Base-by-base conservation (phyloP, 2,113 vertebrate species). In the Lophius piscatorius region DNA sequence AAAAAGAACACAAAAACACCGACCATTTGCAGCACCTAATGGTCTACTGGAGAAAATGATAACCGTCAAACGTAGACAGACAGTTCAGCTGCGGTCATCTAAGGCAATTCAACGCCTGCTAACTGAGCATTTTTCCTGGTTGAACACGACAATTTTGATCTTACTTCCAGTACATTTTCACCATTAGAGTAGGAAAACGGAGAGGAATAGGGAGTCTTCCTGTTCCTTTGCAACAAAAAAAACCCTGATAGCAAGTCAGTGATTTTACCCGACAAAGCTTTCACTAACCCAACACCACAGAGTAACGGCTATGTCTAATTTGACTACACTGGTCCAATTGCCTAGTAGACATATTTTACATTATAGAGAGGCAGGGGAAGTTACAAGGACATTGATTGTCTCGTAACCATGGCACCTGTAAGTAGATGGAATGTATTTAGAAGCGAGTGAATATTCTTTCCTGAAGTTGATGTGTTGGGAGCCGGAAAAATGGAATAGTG, bases 111-210 rank as follows among this genome's bases (percentile, higher is more conserved):
- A 72, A 21, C 63, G 63, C 47, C 64, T 60, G 59, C 54, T 63
- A 20, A 31, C 48, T 18, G 60, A 47, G 20, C 16, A 41, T 62
- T 66, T 41, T 58, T 36, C 36, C 47, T 18, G 14, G 16, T 39
- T 17, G 45, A 52, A 39, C 34, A 21, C 28, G 20, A n/a, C 65
- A 57, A 46, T 78, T 73, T 70, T 23, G 38, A 57, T 70, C 47
- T 57, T 29, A 57, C 61, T 44, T 48, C 11, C 11, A 33, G 49
- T 36, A 23, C 49, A 68, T 57, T 69, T 60, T 68, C 67, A 50
- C 39, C 52, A 22, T 39, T 38, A 47, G n/a, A 54, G 48, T 45
- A 31, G 17, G 14, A 23, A n/a, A 41, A 51, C 17, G 0, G n/a
- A 9, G 10, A 28, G 65, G 40, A 44, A 44, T 51, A 49, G 50